Base-by-base conservation (phyloP, 2,888 invertebrate genomes). In the Caenorhabditis uteleia region DNA sequence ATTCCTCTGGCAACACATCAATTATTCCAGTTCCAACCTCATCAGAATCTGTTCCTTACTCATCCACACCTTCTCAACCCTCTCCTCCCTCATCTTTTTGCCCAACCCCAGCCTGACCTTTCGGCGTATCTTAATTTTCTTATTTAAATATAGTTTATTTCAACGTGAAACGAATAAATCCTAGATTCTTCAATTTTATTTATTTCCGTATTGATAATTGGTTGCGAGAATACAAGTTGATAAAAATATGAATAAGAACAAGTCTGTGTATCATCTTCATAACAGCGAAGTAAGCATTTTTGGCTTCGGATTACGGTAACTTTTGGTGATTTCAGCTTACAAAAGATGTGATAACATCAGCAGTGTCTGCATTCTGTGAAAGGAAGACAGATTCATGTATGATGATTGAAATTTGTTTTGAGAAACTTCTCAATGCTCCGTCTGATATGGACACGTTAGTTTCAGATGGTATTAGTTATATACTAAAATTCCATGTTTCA, bases 291-390 rank as follows among this genome's bases (percentile, higher is more conserved):
- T 59, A 6, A 42, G 31, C 8, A 14, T n/a, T 3, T 4, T 38
- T 7, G 8, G 2, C 25, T n/a, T n/a, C 18, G 14, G 16, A 21
- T 21, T 20, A 33, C 6, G 18, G 20, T 10, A 21, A 20, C 25
- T 4, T 44, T 25, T 18, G 21, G 12, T 26, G 16, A 18, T 33
- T 34, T 42, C 47, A 59, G 60, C 44, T 45, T 38, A 55, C 54
- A 34, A 44, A 55, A 46, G 60, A 61, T 26, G 45, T 61, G 33
- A 50, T 61, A 44, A 54, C 27, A 33, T 54, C 54, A 27, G 49
- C 60, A 21, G 60, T 61, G 8, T 49, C 48, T 18, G 60, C 60
- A 34, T 61, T 54, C 45, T 42, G 54, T 33, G 60, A 61, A 20
- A 49, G 49, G 45, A 49, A 21, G 26, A 61, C 49, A 27, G 60